Evolutionary conservation across 2,888 invertebrate species (phyloP).

Genomic region (Mylabris sibirica): DNA sequence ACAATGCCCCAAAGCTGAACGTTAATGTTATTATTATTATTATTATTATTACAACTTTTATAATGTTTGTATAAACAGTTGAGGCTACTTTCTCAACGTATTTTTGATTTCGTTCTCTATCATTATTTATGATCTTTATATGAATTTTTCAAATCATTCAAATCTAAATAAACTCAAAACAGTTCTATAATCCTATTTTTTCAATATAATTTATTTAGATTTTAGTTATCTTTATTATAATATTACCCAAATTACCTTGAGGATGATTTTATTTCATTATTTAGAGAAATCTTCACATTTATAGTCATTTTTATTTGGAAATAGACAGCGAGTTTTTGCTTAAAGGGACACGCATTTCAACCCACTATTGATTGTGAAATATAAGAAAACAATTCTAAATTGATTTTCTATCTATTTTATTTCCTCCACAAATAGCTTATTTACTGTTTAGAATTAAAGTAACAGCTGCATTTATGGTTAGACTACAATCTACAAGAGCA

Average conservation of each 20-base stretch:
- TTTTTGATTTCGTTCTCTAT: constrained; percentile 4
- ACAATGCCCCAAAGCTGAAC: constrained; percentile 22
- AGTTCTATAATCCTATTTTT: neutral
- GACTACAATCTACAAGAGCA: neutral
- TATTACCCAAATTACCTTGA: neutral
- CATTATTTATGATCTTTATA: neutral
- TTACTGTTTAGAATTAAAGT: neutral
- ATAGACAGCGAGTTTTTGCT: neutral
- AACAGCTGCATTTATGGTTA: neutral
- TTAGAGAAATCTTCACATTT: too few relatives aligned
- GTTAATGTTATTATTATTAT: constrained; percentile 11
- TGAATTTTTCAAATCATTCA: neutral
- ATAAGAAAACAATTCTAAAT: neutral
- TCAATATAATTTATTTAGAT: neutral
- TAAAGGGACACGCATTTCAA: neutral
- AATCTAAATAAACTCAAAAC: neutral
- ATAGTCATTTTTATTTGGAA: too few relatives aligned
- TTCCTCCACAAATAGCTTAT: too few relatives aligned
- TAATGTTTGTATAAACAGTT: neutral
- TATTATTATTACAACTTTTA: constrained; percentile 6
- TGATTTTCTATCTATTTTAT: neutral
- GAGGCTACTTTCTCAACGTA: constrained; percentile 28
- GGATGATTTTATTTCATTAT: too few relatives aligned
- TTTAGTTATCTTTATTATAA: neutral
- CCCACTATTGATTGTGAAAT: too few relatives aligned